Evolutionary conservation across 1,140 invertebrate genomes (phyloP).

Genomic region (Achatina immaculata): DNA sequence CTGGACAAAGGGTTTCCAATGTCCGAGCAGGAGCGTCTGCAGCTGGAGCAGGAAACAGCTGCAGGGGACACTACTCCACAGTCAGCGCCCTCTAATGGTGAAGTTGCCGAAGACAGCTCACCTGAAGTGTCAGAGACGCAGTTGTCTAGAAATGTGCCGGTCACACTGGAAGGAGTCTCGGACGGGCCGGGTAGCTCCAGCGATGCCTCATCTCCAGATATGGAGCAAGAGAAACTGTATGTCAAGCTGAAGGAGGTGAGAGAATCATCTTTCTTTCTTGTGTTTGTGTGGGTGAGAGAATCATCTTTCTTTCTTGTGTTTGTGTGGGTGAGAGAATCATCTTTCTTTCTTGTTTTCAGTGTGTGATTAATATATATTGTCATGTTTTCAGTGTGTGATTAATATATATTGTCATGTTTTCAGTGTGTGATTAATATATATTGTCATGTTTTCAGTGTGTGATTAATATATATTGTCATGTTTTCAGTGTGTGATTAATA

Average conservation of each 20-base stretch:
- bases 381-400: too few relatives aligned
- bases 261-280: too few relatives aligned
- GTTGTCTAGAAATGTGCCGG: not conserved
- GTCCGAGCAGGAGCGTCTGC: constrained; percentile 19
- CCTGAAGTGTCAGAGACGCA: constrained; percentile 40
- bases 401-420: too few relatives aligned
- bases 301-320: too few relatives aligned
- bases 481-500: too few relatives aligned
- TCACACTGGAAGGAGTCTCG: constrained; percentile 44
- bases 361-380: too few relatives aligned
- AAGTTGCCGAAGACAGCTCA: constrained; percentile 40
- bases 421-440: too few relatives aligned
- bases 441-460: too few relatives aligned
- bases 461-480: too few relatives aligned
- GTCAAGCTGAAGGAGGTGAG: constrained; percentile 81
- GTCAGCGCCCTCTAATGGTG: constrained; percentile 44
- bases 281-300: too few relatives aligned
- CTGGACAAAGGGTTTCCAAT: not conserved
- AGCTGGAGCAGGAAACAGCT: constrained; percentile 44
- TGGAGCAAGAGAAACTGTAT: constrained; percentile 54
- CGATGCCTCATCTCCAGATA: constrained; percentile 51
- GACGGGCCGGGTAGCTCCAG: constrained; percentile 47
- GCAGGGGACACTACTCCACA: constrained; percentile 54
- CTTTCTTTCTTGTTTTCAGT: too few relatives aligned
- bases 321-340: too few relatives aligned